A percentile compares a stretch with the other conserved stretches of the same genome.
These are phyloP conservation scores for Drosophila auraria DNA, from an alignment of 1,140 invertebrate species.

Conservation along the genomic window DNA sequence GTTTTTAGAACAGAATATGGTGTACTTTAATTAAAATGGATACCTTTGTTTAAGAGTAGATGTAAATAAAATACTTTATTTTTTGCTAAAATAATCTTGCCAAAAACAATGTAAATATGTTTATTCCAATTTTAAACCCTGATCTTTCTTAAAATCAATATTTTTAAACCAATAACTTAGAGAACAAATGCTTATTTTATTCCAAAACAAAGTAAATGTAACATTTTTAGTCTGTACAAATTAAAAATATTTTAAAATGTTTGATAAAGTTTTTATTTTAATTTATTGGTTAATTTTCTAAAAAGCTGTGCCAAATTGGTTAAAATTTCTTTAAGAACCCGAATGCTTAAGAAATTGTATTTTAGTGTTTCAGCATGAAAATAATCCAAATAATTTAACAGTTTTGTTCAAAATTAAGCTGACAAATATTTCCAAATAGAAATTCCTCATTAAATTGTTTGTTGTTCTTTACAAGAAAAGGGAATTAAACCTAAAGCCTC, in stretches of 20 bases:
- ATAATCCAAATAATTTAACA: background rate
- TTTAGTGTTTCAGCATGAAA: background rate
- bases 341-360: background rate
- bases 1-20: background rate
- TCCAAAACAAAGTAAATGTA: background rate
- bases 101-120: background rate
- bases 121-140: background rate
- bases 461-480: background rate
- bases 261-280: too few relatives aligned
- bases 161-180: background rate
- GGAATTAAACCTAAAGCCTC: too few relatives aligned
- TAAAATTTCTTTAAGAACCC: background rate
- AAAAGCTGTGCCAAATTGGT: background rate
- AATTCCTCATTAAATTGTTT: background rate
- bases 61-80: background rate
- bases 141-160: background rate
- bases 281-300: background rate
- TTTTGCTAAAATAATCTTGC: too few relatives aligned
- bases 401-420: background rate
- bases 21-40: background rate
- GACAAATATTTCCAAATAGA: background rate
- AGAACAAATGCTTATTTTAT: background rate
- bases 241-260: background rate
- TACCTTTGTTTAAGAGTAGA: background rate
- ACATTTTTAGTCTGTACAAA: background rate